Conservation (phyloP, 2,888 invertebrate species). For the Drosophila melanosoma region DNA sequence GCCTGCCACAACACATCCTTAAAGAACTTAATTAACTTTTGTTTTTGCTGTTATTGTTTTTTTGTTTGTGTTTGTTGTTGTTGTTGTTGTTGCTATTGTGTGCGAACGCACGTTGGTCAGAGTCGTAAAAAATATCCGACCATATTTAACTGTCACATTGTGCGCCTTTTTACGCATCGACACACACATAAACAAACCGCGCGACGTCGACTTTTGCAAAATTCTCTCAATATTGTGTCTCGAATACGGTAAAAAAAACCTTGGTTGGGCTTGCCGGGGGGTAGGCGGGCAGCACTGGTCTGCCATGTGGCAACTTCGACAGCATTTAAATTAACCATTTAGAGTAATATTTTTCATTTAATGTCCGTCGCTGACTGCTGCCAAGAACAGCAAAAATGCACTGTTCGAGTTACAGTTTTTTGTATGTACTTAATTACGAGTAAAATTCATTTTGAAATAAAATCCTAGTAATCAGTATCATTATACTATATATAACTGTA, state of each 20-base stretch:
- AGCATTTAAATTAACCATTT: constrained; percentile 60
- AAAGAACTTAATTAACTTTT: constrained; percentile 79
- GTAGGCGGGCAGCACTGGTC: not conserved
- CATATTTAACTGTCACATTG: constrained; percentile 77
- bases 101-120: constrained; percentile 25
- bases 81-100: constrained; percentile 23
- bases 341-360: constrained; percentile 40
- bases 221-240: constrained; percentile 65
- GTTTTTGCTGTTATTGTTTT: constrained; percentile 10
- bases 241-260: constrained; percentile 48
- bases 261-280: too few relatives aligned
- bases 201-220: constrained; percentile 48
- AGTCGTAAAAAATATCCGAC: constrained; percentile 64
- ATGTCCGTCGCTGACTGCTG: constrained; percentile 17
- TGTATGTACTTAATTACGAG: not conserved
- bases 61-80: constrained; percentile 18
- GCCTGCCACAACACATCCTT: constrained; percentile 60
- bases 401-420: not conserved
- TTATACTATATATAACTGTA: too few relatives aligned
- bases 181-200: constrained; percentile 73
- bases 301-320: constrained; percentile 27
- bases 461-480: not conserved
- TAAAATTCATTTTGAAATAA: not conserved
- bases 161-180: constrained; percentile 72
- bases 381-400: not conserved